A percentile compares a stretch with the other conserved stretches of the same genome.
These are phyloP conservation scores for Lysiphlebus fabarum DNA, from an alignment of 1,140 invertebrate genomes.

Conservation along the genomic window DNA sequence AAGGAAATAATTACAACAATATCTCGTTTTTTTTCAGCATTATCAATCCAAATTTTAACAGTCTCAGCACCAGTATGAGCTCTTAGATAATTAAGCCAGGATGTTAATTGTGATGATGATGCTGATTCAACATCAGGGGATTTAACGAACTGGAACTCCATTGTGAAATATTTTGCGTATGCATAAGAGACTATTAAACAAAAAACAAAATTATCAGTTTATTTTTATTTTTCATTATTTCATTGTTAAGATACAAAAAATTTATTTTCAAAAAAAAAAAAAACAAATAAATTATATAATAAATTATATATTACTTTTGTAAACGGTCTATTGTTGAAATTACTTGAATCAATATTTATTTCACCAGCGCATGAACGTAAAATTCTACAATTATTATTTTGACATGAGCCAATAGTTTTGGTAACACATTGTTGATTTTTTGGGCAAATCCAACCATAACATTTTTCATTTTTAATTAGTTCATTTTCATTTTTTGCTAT, in stretches of 20 bases:
- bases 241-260: too few species aligned
- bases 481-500: conserved; percentile 25
- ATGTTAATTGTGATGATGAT: conserved; percentile 17
- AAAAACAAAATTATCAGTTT: too few species aligned
- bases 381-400: conserved; percentile 28
- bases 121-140: neutral
- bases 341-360: neutral
- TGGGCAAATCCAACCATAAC: conserved; percentile 45
- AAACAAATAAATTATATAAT: too few species aligned
- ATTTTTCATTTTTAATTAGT: conserved; percentile 26
- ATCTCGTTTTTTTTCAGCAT: conserved; percentile 17
- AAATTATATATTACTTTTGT: neutral
- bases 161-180: too few species aligned
- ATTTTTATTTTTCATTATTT: too few species aligned
- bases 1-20: too few species aligned
- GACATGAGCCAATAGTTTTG: conserved; percentile 26
- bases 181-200: too few species aligned
- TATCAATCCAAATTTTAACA: conserved; percentile 30
- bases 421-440: conserved; percentile 30
- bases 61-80: conserved; percentile 25
- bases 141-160: too few species aligned
- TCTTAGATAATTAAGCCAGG: conserved; percentile 32
- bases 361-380: conserved; percentile 29
- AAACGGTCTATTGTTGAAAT: neutral
- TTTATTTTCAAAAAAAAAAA: too few species aligned